These are phyloP conservation scores for Rafetus swinhoei DNA, from an alignment of 2,113 vertebrate genomes.

Conservation along the genomic window DNA sequence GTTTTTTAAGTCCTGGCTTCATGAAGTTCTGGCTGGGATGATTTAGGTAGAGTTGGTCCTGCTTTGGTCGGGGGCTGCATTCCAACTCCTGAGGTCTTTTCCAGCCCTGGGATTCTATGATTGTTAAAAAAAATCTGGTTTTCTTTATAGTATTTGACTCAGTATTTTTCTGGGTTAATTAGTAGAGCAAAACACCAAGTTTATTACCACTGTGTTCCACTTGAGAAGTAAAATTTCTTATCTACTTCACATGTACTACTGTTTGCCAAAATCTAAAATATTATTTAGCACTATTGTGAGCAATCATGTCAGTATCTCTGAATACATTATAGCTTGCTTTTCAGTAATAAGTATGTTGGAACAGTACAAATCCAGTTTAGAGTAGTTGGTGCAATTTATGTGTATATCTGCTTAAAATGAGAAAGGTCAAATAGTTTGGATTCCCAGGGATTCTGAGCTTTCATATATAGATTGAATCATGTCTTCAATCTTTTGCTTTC, in stretches of 20 bases:
- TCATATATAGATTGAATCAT: not conserved
- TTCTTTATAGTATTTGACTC: not conserved
- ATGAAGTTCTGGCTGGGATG: too few relatives aligned
- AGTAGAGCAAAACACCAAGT: not conserved
- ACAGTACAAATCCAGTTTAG: constrained; percentile 33
- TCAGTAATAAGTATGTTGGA: not conserved
- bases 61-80: too few relatives aligned
- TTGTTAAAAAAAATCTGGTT: not conserved
- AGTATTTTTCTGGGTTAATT: constrained; percentile 18
- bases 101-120: too few relatives aligned
- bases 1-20: too few relatives aligned
- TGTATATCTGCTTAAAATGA: not conserved
- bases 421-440: not conserved
- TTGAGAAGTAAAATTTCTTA: constrained; percentile 14
- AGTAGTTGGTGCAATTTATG: fast-evolving
- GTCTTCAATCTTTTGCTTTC: not conserved
- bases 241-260: not conserved
- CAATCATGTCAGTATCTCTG: not conserved
- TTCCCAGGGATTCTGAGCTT: not conserved
- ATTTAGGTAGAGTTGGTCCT: too few relatives aligned
- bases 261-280: not conserved
- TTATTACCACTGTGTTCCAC: not conserved
- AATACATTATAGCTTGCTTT: not conserved
- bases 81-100: too few relatives aligned
- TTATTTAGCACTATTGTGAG: constrained; percentile 16